A percentile compares a stretch with the other conserved stretches of the same genome.
Conservation (phyloP, 2,888 invertebrate genomes). For the Elysia crispata region DNA sequence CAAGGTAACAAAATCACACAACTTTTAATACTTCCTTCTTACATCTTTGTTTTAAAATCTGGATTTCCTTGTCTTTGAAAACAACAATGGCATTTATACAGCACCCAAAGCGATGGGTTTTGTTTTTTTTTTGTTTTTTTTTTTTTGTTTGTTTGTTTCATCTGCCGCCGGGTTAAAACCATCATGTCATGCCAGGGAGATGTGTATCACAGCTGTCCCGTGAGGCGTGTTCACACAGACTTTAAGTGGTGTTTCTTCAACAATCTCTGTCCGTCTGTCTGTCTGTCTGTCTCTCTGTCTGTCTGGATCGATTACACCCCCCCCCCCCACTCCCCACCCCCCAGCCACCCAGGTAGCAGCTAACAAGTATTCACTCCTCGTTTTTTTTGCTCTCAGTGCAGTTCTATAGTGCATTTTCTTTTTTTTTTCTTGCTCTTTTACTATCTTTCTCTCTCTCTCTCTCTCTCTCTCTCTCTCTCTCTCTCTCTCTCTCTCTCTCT, state of each 20-base stretch:
- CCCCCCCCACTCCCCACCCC: not conserved
- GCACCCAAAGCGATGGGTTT: too few relatives aligned
- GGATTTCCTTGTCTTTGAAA: too few relatives aligned
- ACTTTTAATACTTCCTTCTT: too few relatives aligned
- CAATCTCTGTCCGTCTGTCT: not conserved
- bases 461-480: not conserved
- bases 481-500: too few relatives aligned
- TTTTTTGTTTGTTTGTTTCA: constrained; percentile 27
- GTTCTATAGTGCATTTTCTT: not conserved
- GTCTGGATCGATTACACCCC: not conserved
- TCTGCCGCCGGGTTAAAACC: not conserved
- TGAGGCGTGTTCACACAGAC: too few relatives aligned
- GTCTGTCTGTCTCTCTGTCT: constrained; percentile 5
- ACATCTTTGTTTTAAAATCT: too few relatives aligned
- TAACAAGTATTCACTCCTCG: not conserved
- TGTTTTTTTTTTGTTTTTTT: too few relatives aligned
- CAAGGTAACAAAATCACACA: too few relatives aligned
- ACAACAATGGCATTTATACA: too few relatives aligned
- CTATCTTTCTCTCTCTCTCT: not conserved
- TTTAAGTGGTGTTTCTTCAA: not conserved
- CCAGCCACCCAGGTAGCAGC: not conserved
- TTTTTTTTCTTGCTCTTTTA: not conserved
- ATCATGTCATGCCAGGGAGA: too few relatives aligned
- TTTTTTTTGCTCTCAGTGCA: not conserved
- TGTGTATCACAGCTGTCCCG: too few relatives aligned